A percentile compares a stretch with the other conserved stretches of the same genome.
Evolutionary conservation across 1,140 invertebrate species (phyloP).

Genomic region (Kradibia gibbosae): DNA sequence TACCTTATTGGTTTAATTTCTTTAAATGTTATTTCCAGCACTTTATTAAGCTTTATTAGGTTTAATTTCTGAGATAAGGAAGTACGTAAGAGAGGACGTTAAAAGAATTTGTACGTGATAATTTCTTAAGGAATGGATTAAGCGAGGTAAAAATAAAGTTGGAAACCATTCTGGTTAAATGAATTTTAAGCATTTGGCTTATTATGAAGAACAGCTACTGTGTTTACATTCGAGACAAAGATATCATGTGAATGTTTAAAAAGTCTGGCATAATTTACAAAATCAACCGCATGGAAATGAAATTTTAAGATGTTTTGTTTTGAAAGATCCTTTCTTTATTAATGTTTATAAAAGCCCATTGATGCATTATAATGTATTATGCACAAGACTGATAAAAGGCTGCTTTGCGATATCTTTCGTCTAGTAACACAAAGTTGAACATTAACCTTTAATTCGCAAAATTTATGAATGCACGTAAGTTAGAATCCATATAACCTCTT

Average conservation of each 20-base stretch:
- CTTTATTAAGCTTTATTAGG: too few relatives aligned
- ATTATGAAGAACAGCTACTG: conserved; percentile 35
- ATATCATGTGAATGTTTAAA: conserved; percentile 24
- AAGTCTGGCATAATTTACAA: conserved; percentile 1
- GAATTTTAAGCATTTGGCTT: conserved; percentile 38
- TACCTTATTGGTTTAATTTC: background rate
- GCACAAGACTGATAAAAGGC: too few relatives aligned
- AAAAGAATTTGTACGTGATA: background rate
- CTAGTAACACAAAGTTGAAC: too few relatives aligned
- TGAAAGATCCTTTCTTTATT: background rate
- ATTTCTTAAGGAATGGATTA: background rate
- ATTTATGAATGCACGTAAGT: too few relatives aligned
- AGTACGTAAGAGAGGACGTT: background rate
- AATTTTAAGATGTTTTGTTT: background rate
- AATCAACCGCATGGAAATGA: background rate
- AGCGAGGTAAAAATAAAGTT: background rate
- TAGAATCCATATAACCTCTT: too few relatives aligned
- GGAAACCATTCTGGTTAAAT: background rate
- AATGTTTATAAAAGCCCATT: too few relatives aligned
- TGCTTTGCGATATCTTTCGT: too few relatives aligned
- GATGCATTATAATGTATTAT: too few relatives aligned
- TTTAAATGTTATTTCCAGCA: background rate
- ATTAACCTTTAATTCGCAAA: too few relatives aligned
- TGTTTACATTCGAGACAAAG: conserved; percentile 32
- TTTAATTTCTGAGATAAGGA: background rate